Conservation (phyloP, 2,113 vertebrate species). For the Prunella himalayana region DNA sequence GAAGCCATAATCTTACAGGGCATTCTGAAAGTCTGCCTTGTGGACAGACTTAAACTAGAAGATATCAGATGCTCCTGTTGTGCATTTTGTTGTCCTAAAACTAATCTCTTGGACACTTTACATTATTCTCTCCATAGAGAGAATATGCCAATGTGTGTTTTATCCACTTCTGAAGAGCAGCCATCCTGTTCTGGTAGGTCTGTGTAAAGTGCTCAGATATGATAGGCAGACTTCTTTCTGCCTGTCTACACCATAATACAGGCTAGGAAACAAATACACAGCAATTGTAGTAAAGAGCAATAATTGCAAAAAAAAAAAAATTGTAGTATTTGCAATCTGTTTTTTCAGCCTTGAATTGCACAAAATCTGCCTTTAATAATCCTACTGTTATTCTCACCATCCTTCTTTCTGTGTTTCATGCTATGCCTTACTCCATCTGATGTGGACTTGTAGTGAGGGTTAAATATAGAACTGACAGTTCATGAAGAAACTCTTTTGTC, state of each 20-base stretch:
- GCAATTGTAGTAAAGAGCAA: background rate
- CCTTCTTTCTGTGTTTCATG: background rate
- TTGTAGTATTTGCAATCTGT: background rate
- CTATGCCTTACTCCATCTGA: accelerated
- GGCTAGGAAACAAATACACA: background rate
- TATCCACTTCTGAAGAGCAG: background rate
- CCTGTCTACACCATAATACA: background rate
- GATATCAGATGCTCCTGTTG: background rate
- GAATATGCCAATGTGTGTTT: background rate
- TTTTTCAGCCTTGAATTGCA: background rate
- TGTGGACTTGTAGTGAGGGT: background rate
- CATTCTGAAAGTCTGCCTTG: background rate
- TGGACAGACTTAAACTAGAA: background rate
- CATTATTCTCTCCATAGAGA: background rate
- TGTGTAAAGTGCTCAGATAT: accelerated
- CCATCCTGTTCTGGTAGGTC: background rate
- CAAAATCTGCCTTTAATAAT: background rate
- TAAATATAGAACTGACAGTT: background rate
- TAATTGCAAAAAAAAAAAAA: background rate
- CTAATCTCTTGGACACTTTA: background rate
- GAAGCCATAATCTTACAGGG: accelerated
- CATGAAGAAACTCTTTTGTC: background rate
- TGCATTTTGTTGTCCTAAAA: background rate
- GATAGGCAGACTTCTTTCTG: background rate
- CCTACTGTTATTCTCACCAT: background rate